These are phyloP conservation scores for Bursaphelenchus mucronatus DNA, from an alignment of 1,140 invertebrate genomes.

Conservation along the genomic window DNA sequence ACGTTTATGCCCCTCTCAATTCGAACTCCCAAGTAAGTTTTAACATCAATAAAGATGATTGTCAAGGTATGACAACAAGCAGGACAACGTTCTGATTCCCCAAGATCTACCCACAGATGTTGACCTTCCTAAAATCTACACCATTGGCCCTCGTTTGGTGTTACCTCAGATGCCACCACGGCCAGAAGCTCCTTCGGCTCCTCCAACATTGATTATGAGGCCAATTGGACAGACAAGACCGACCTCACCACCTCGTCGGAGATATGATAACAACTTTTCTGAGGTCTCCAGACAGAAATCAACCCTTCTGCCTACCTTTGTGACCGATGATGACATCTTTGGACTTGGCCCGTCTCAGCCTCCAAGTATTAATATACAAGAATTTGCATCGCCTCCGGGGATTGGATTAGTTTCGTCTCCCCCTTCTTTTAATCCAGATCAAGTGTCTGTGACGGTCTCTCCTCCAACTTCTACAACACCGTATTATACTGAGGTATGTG, in stretches of 20 bases:
- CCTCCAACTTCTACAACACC: too few relatives aligned
- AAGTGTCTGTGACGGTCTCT: too few relatives aligned
- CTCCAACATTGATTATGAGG: neutral
- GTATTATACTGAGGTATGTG: too few relatives aligned
- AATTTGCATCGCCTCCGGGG: too few relatives aligned
- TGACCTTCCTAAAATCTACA: slow-evolving; percentile 7
- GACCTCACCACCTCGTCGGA: neutral
- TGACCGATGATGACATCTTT: neutral
- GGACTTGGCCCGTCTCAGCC: too few relatives aligned
- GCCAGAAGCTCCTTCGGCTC: neutral
- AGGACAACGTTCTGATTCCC: slow-evolving; percentile 13
- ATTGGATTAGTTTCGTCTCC: too few relatives aligned
- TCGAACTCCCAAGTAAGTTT: neutral
- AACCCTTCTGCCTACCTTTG: neutral
- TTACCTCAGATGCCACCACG: slow-evolving; percentile 1
- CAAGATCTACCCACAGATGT: slow-evolving; percentile 14
- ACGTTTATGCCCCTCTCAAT: slow-evolving; percentile 12
- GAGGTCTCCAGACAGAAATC: neutral
- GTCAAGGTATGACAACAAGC: neutral
- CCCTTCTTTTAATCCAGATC: too few relatives aligned
- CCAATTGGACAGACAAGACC: neutral
- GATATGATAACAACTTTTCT: neutral
- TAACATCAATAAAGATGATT: neutral
- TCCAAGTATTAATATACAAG: too few relatives aligned
- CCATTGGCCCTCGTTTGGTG: slow-evolving; percentile 4